These are phyloP conservation scores for Homarus gammarus DNA, from an alignment of 2,888 invertebrate genomes.

Conservation along the genomic window DNA sequence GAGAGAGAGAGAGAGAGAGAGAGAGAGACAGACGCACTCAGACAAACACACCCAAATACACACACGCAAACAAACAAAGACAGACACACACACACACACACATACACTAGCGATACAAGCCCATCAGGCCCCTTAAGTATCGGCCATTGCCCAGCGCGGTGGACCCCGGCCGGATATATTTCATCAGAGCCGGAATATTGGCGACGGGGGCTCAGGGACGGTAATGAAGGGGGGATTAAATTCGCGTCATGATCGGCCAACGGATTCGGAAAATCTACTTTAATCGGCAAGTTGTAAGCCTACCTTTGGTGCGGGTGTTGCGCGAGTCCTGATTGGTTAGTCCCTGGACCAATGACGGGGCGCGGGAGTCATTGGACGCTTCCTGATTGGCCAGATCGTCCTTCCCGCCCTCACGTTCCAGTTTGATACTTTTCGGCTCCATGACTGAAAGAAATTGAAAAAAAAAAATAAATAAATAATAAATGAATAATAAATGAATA, in stretches of 20 bases:
- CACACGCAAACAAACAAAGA: neutral
- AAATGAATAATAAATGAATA: no score
- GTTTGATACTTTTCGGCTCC: conserved; percentile 47
- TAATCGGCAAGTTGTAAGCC: conserved; percentile 54
- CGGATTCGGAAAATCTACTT: conserved; percentile 46
- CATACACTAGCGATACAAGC: no score
- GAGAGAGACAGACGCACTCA: no score
- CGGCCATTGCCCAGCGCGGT: neutral
- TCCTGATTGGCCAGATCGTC: conserved; percentile 48
- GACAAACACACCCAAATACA: no score
- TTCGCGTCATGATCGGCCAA: conserved; percentile 45
- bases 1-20: no score
- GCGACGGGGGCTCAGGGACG: conserved; percentile 23
- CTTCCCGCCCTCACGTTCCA: conserved; percentile 31
- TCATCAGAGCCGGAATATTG: neutral
- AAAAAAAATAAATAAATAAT: no score
- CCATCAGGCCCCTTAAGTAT: no score
- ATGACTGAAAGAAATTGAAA: conserved; percentile 35
- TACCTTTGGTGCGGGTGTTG: conserved; percentile 44
- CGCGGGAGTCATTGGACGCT: conserved; percentile 27
- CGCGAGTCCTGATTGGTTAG: conserved; percentile 46
- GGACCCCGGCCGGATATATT: conserved; percentile 9
- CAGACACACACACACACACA: neutral
- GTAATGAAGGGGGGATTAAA: conserved; percentile 55
- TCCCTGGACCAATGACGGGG: conserved; percentile 48